Percentiles rank a stretch among this genome's conserved stretches.
phyloP scores from a whole-genome alignment of 2,113 vertebrate species.

The Hystrix cristata region DNA sequence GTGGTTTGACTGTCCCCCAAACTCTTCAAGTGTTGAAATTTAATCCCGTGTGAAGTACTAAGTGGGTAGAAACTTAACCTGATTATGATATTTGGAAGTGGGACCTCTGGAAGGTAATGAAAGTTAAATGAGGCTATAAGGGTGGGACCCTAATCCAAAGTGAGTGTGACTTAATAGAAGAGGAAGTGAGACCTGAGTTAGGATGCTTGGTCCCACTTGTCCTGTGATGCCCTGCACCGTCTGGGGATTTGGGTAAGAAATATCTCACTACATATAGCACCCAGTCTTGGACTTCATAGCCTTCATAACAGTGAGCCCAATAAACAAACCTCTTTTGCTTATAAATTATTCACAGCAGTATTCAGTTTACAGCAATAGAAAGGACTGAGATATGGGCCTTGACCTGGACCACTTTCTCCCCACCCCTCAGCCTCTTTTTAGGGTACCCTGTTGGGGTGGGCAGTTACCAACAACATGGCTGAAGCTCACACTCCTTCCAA shows the following conservation, averaged over 20 bases:
- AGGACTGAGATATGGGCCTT: background rate
- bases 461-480: background rate
- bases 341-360: background rate
- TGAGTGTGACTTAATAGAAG: background rate
- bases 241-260: background rate
- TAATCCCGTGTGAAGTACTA: background rate
- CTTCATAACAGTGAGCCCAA: no score
- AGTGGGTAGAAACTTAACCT: background rate
- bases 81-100: background rate
- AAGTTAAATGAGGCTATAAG: background rate
- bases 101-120: background rate
- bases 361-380: background rate
- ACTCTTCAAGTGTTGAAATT: background rate
- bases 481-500: constrained; percentile 9
- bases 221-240: background rate
- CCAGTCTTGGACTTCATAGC: background rate
- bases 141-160: background rate
- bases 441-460: background rate
- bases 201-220: background rate
- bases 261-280: background rate
- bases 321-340: background rate
- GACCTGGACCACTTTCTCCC: background rate
- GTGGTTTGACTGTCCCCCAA: background rate
- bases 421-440: background rate
- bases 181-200: background rate